Base-by-base conservation (phyloP, 1,140 invertebrate species). In the Delia radicum region DNA sequence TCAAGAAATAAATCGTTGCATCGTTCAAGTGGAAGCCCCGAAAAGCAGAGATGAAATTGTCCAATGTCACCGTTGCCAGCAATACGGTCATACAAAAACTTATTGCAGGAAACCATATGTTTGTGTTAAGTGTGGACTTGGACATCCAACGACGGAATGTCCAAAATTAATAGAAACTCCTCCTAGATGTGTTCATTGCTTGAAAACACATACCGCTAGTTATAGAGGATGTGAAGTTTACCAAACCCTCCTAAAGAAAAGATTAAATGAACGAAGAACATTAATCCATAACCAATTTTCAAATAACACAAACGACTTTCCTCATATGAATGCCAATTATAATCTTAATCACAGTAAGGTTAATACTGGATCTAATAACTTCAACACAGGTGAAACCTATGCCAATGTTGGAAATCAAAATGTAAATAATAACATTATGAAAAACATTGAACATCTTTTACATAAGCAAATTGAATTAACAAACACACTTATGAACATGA, bases 71-170 rank as follows among this genome's bases (percentile, higher is more conserved):
- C n/a, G n/a, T n/a, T n/a, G n/a, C n/a, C 84, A 87, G 78, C 55
- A 75, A 33, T 87, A 79, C 73, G 86, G 86, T 1, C 85, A 87
- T 69, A 84, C 83, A 8, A 82, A 85, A 77, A 67, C 74, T 3
- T 82, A 86, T 61, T 87, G 84, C 63, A 76, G 28, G 12, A 80
- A 78, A 71, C 26, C 65, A 69, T 75, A 46, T n/a, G 73, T 77
- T 33, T 87, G 86, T 74, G 83, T 87, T 5, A 87, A 86, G 79
- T 87, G 86, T 78, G 82, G 75, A 13, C 73, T 73, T 18, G 67
- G 82, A 10, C 86, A 87, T 65, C 61, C 28, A 85, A 86, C 80
- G 33, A 62, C 10, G 77, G 74, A 77, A 65, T 81, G 67, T 27
- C 29, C 33, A 0, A 79, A 79, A 76, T 31, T 69, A 31, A 71